Evolutionary conservation across 2,888 invertebrate species (phyloP).

Genomic region (Agrochola lychnidis): DNA sequence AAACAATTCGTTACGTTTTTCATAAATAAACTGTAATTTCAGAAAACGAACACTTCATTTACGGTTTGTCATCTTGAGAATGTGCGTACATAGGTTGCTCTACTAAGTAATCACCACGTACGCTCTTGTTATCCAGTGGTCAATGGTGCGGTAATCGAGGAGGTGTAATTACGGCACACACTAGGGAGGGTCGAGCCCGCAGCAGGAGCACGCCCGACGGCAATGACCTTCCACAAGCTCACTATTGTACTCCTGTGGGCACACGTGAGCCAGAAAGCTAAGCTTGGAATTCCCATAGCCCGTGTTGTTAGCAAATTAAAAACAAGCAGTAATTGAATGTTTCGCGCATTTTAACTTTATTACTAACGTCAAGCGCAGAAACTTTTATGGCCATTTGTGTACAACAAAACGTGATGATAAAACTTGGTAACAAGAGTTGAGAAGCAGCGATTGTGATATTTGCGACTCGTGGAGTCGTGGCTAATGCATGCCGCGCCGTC

Average conservation of each 20-base stretch:
- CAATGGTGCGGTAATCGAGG: conserved; percentile 66
- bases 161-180: conserved; percentile 68
- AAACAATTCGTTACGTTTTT: conserved; percentile 47
- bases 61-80: conserved; percentile 27
- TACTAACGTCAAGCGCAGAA: conserved; percentile 47
- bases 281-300: conserved; percentile 51
- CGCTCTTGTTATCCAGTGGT: conserved; percentile 54
- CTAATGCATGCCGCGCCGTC: conserved; percentile 63
- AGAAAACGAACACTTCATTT: conserved; percentile 22
- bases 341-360: conserved; percentile 62
- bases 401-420: conserved; percentile 47
- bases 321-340: conserved; percentile 55
- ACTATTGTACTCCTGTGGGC: conserved; percentile 46
- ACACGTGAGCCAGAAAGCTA: conserved; percentile 44
- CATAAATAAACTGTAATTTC: conserved; percentile 33
- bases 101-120: conserved; percentile 53
- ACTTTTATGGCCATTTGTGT: conserved; percentile 47
- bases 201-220: conserved; percentile 55
- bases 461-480: conserved; percentile 33
- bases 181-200: conserved; percentile 63
- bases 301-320: conserved; percentile 53
- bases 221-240: conserved; percentile 62
- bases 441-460: conserved; percentile 34
- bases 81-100: conserved; percentile 51
- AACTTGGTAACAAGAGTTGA: conserved; percentile 41